Base-by-base conservation (phyloP, 2,797 vertebrate species). In the Sphenopsis melanotis region DNA sequence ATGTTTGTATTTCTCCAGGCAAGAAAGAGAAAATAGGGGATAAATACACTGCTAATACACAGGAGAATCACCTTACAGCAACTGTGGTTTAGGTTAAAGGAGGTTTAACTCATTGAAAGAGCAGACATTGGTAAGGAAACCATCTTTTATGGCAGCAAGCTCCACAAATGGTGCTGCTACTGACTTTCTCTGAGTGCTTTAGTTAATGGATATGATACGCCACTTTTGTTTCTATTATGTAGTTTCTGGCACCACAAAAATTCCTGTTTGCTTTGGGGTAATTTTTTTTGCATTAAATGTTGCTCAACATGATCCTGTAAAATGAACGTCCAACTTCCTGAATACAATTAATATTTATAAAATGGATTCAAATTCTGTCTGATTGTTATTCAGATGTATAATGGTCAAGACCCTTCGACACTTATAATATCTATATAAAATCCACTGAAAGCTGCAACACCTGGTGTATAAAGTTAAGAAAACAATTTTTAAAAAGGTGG, bases 401-500 rank as follows among this genome's bases (percentile, higher is more conserved):
- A 37, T 46, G 22, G 19, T 20, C 14, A 81, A 78, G 81, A 66
- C 44, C 12, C 8, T 93, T 81, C 2, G 1, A 29, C 5, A 60
- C 4, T 57, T 78, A 15, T 4, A 71, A 18, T 14, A 61, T 4
- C 14, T 36, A 3, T 42, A 55, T 23, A 42, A 82, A 89, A 77
- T 37, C 12, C 20, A 52, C 11, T 27, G 60, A 70, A 72, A 76
- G 12, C 4, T 69, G 29, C 5, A 85, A 66, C 9, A 77, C 4
- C 8, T 63, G 32, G 24, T 6, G 22, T 24, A 66, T 19, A 10
- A 11, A 91, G 42, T 74, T 26, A 57, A 44, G 42, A 64, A 85
- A 47, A 27, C 11, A 2, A 15, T 26, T 52, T 77, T 15, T 2
- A 3, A 55, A 56, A 53, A 10, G 1, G 0, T 1, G 11, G 20